Evolutionary conservation across 2,888 invertebrate species (phyloP).

Genomic region (Beris morrisii): DNA sequence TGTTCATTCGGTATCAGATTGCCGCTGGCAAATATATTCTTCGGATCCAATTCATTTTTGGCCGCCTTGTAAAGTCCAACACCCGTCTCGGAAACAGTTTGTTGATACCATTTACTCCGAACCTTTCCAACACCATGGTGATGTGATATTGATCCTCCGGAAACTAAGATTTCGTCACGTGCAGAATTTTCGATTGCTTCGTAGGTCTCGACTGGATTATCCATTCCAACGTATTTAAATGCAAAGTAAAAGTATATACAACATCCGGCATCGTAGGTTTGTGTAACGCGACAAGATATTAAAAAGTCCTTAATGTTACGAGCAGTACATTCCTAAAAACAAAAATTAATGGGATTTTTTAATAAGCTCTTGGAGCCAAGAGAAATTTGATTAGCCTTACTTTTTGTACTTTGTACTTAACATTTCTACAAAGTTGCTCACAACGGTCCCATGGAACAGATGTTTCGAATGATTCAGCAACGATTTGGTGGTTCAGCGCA

Average conservation of each 20-base stretch:
- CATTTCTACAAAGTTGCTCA: conserved; percentile 80
- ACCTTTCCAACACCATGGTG: conserved; percentile 97
- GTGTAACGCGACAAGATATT: conserved; percentile 85
- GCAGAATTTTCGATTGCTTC: conserved; percentile 87
- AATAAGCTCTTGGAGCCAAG: neutral
- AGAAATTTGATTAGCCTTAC: conserved; percentile 46
- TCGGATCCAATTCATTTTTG: conserved; percentile 87
- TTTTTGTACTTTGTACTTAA: conserved; percentile 75
- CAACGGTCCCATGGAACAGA: conserved; percentile 97
- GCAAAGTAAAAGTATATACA: conserved; percentile 96
- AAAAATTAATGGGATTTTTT: neutral
- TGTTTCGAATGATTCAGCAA: conserved; percentile 98
- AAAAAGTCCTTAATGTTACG: conserved; percentile 65
- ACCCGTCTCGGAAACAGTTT: conserved; percentile 82
- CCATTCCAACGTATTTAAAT: conserved; percentile 66
- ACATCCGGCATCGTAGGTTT: conserved; percentile 96
- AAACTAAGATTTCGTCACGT: conserved; percentile 87
- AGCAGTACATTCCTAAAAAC: conserved; percentile 61
- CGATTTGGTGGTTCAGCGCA: conserved; percentile 81
- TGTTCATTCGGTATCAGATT: conserved; percentile 62
- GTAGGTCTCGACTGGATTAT: conserved; percentile 76
- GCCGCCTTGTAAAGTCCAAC: conserved; percentile 76
- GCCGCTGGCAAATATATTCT: conserved; percentile 89
- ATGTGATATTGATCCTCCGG: conserved; percentile 82
- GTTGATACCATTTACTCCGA: conserved; percentile 82